Evolutionary conservation across 2,797 vertebrate genomes (phyloP).

Genomic region (Threskiornis aethiopicus): DNA sequence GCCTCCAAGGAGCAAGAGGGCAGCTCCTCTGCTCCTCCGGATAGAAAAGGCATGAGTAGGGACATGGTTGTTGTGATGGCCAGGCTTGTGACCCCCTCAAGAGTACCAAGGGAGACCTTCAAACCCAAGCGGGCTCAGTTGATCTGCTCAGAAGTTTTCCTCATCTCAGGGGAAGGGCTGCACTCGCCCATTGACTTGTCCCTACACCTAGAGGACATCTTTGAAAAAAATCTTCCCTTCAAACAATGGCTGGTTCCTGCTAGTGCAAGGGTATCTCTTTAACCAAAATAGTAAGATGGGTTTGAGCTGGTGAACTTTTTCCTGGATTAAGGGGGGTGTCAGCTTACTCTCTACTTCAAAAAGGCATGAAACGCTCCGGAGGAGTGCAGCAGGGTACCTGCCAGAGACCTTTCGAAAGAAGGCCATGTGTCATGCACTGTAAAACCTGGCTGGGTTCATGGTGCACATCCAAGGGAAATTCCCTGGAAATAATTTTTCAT

Average conservation of each 20-base stretch:
- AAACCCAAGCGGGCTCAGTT: background rate
- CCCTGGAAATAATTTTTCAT: background rate
- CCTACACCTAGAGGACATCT: background rate
- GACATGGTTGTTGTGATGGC: background rate
- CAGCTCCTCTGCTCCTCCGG: accelerated
- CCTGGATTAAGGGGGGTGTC: background rate
- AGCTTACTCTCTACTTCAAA: background rate
- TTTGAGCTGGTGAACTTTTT: background rate
- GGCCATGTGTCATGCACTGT: accelerated
- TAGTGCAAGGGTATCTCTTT: background rate
- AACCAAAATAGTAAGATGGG: too few species aligned
- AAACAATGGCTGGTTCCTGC: accelerated
- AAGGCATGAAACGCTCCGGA: background rate
- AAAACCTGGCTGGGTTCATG: background rate
- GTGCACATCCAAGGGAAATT: background rate
- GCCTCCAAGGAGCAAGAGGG: background rate
- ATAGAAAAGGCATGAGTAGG: background rate
- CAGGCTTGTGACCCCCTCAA: background rate
- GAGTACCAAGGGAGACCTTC: background rate
- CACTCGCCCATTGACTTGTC: background rate
- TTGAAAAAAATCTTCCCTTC: background rate
- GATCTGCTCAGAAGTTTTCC: background rate
- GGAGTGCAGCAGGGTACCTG: too few species aligned
- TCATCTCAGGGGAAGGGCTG: background rate
- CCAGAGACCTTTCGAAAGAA: background rate